Evolutionary conservation across 2,888 invertebrate species (phyloP).

Genomic region (Tetheella fluctuosa): DNA sequence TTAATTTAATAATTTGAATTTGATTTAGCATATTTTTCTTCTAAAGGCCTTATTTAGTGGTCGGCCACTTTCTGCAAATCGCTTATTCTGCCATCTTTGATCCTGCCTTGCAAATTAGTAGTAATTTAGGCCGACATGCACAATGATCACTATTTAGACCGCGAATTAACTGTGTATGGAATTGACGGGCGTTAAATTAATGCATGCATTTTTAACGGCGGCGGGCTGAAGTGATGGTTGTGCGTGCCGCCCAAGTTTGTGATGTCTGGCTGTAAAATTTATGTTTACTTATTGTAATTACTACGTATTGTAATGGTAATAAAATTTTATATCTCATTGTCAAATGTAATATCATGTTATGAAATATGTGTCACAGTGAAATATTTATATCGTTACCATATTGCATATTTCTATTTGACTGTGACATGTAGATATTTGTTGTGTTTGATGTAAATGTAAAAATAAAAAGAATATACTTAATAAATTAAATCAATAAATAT

Average conservation of each 20-base stretch:
- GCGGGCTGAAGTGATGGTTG: too few relatives aligned
- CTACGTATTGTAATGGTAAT: not conserved
- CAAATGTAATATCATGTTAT: slow-evolving; percentile 13
- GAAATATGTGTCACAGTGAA: slow-evolving; percentile 18
- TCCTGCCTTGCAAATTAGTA: not conserved
- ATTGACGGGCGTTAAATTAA: too few relatives aligned
- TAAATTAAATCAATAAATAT: slow-evolving; percentile 32
- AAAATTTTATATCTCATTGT: not conserved
- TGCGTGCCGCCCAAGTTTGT: slow-evolving; percentile 30
- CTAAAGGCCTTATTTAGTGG: too few relatives aligned
- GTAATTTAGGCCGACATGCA: too few relatives aligned
- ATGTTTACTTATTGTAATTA: slow-evolving; percentile 15
- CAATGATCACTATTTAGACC: slow-evolving; percentile 6
- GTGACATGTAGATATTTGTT: slow-evolving; percentile 24
- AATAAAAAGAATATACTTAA: slow-evolving; percentile 51
- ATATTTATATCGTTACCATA: too few relatives aligned
- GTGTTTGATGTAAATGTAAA: slow-evolving; percentile 47
- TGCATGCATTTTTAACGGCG: not conserved
- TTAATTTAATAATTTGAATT: too few relatives aligned
- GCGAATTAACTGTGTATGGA: not conserved
- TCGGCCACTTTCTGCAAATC: too few relatives aligned
- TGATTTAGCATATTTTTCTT: too few relatives aligned
- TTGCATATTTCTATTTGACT: too few relatives aligned
- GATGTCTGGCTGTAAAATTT: slow-evolving; percentile 43
- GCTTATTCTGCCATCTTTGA: not conserved